Conservation (phyloP, 2,113 vertebrate species). For the Austrofundulus limnaeus region DNA sequence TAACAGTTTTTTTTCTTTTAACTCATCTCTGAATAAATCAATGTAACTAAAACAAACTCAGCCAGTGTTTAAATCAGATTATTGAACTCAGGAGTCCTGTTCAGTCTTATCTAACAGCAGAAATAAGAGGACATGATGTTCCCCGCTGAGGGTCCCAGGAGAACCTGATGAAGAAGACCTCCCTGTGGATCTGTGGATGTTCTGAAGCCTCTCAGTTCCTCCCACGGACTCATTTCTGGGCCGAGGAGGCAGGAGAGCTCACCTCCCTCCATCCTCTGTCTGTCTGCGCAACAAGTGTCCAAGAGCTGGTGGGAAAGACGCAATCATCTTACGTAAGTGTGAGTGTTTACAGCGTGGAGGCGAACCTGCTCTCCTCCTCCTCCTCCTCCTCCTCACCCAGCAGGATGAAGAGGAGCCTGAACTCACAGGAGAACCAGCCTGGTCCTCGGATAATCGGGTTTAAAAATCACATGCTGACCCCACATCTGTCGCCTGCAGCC, state of each 20-base stretch:
- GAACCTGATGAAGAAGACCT: background rate
- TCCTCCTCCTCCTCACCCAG: no score
- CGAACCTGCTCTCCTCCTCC: slow-evolving; percentile 12
- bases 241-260: slow-evolving; percentile 24
- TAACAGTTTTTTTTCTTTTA: no score
- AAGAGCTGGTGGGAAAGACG: slow-evolving; percentile 63
- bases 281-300: slow-evolving; percentile 70
- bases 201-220: background rate
- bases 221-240: slow-evolving; percentile 51
- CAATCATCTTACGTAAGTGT: slow-evolving; percentile 74
- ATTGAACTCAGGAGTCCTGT: no score
- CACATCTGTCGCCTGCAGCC: slow-evolving; percentile 9
- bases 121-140: slow-evolving; percentile 21
- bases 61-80: no score
- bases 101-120: no score
- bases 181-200: no score
- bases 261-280: slow-evolving; percentile 16
- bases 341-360: slow-evolving; percentile 38
- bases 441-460: no score
- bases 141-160: background rate
- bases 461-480: background rate
- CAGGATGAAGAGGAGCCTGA: slow-evolving; percentile 22
- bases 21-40: no score
- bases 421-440: background rate
- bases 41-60: no score